Evolutionary conservation across 1,140 invertebrate genomes (phyloP).

Genomic region (Zaprionus capensis): DNA sequence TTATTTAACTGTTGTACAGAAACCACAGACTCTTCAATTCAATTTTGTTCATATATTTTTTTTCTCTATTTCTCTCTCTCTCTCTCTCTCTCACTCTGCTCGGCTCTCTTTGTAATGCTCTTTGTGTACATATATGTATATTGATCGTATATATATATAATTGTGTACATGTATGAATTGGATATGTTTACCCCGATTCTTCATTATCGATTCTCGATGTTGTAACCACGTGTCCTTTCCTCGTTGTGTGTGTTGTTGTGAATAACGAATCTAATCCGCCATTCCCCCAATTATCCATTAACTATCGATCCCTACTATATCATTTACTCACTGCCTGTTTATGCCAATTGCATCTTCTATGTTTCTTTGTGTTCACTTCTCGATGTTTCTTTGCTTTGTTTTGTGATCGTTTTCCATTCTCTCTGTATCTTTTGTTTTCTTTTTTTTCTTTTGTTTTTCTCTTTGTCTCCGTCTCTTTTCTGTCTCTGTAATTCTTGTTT

Average conservation of each 20-base stretch:
- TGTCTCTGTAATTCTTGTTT: conserved; percentile 40
- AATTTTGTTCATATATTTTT: conserved; percentile 66
- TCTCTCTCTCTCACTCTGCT: conserved; percentile 24
- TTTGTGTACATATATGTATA: conserved; percentile 36
- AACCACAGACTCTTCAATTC: conserved; percentile 55
- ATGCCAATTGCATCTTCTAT: background rate
- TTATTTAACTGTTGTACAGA: conserved; percentile 42
- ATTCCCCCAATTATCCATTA: background rate
- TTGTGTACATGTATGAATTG: conserved; percentile 3
- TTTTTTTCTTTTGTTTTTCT: conserved; percentile 26
- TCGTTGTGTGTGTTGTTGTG: conserved; percentile 30
- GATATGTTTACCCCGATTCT: conserved; percentile 13
- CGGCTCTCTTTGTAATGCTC: conserved; percentile 20
- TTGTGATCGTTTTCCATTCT: conserved; percentile 16
- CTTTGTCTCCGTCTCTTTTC: conserved; percentile 25
- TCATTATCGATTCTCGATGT: conserved; percentile 41
- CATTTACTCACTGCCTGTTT: background rate
- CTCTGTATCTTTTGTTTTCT: conserved; percentile 19
- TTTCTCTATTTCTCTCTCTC: conserved; percentile 43
- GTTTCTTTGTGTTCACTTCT: conserved; percentile 15
- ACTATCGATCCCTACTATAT: conserved; percentile 3
- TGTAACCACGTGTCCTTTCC: conserved; percentile 38
- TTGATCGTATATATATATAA: conserved; percentile 21
- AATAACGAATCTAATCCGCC: background rate
- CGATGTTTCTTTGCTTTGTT: background rate